These are phyloP conservation scores for Drosophila anceps DNA, from an alignment of 2,888 invertebrate species.

Conservation along the genomic window DNA sequence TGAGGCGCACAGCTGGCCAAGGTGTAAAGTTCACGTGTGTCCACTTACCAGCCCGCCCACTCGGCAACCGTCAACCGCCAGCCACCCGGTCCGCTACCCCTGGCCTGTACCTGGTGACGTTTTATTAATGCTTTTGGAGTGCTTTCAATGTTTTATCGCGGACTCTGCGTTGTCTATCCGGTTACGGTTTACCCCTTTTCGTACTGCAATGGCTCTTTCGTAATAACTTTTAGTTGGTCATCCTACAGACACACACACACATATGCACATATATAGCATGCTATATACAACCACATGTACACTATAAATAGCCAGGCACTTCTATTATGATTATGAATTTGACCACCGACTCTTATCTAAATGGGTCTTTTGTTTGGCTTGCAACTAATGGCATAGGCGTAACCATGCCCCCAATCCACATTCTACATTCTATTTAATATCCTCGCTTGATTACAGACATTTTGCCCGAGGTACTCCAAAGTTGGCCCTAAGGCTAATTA, in stretches of 20 bases:
- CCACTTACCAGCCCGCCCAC: slow-evolving; percentile 67
- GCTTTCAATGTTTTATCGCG: slow-evolving; percentile 79
- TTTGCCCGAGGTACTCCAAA: slow-evolving; percentile 17
- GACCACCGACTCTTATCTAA: slow-evolving; percentile 69
- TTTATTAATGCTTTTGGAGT: slow-evolving; percentile 81
- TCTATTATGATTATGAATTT: slow-evolving; percentile 73
- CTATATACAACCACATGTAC: slow-evolving; percentile 21
- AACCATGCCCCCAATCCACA: slow-evolving; percentile 28
- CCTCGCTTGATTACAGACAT: slow-evolving; percentile 56
- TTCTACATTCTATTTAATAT: slow-evolving; percentile 28
- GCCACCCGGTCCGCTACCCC: no score
- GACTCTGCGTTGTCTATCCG: slow-evolving; percentile 59
- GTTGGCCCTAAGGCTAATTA: slow-evolving; percentile 52
- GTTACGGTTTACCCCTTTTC: slow-evolving; percentile 49
- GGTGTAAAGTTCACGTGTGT: slow-evolving; percentile 84
- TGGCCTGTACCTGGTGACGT: slow-evolving; percentile 43
- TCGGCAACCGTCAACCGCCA: slow-evolving; percentile 5
- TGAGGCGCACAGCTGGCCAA: slow-evolving; percentile 77
- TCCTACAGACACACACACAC: slow-evolving; percentile 12
- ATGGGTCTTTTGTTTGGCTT: slow-evolving; percentile 74
- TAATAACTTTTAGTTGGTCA: slow-evolving; percentile 74
- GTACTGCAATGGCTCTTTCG: slow-evolving; percentile 67
- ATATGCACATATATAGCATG: background rate
- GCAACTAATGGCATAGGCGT: slow-evolving; percentile 72
- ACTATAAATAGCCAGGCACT: slow-evolving; percentile 50